Conservation (phyloP, 2,113 vertebrate species). For the Microcebus murinus region DNA sequence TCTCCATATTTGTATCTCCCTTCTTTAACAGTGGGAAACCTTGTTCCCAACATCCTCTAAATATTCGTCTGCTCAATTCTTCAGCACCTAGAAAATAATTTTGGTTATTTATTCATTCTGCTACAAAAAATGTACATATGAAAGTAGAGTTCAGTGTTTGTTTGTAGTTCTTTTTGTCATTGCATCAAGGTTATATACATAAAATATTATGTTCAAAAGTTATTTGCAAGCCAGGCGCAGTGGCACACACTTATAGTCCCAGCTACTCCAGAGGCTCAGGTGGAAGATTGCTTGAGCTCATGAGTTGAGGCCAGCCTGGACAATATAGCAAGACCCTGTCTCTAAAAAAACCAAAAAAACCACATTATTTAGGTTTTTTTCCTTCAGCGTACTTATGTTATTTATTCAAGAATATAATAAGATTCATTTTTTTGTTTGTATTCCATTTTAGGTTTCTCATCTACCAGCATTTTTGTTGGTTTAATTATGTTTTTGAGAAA, state of each 20-base stretch:
- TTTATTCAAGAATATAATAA: slow-evolving; percentile 1
- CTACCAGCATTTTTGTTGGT: not conserved
- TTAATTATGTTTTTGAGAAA: slow-evolving; percentile 38
- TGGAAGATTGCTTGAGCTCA: not conserved
- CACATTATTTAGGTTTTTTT: not conserved
- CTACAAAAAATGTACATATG: not conserved
- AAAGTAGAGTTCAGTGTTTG: not conserved
- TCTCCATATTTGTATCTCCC: not conserved
- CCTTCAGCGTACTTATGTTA: not conserved
- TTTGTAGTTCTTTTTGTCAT: not conserved
- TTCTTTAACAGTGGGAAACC: not conserved
- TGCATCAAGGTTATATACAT: not conserved
- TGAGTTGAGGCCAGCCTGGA: not conserved
- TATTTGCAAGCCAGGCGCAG: not conserved
- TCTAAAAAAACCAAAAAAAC: not conserved
- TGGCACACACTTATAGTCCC: not conserved
- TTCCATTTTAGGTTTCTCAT: not conserved
- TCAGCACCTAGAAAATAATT: slow-evolving; percentile 12
- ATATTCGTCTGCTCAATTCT: not conserved
- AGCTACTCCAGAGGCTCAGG: not conserved
- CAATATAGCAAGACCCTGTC: not conserved
- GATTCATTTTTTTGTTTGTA: not conserved
- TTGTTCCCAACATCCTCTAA: not conserved
- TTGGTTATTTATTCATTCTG: not conserved
- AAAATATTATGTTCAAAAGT: not conserved